phyloP scores from a whole-genome alignment of 2,797 vertebrate genomes.

The Carduelis carduelis region DNA sequence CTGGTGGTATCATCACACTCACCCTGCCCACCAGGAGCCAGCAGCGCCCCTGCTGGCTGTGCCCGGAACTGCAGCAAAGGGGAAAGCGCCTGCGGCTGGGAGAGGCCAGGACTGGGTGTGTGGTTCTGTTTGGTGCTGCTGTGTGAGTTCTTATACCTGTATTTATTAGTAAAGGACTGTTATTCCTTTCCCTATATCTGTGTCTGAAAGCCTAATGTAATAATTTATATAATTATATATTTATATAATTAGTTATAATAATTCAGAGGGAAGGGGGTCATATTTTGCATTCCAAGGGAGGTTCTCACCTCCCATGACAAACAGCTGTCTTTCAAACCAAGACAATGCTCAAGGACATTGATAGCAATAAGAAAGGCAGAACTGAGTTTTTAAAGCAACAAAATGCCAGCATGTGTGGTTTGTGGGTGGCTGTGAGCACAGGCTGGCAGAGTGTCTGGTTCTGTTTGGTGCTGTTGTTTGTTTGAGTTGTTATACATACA shows the following conservation, averaged over 20 bases:
- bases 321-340: background rate
- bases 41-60: background rate
- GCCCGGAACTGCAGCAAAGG: background rate
- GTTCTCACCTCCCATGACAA: background rate
- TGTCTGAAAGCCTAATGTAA: fast-evolving
- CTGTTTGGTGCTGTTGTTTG: background rate
- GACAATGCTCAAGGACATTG: background rate
- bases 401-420: background rate
- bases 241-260: background rate
- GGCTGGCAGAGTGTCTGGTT: background rate
- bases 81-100: fast-evolving
- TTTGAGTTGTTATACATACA: background rate
- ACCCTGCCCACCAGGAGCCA: background rate
- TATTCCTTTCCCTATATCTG: background rate
- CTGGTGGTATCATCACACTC: background rate
- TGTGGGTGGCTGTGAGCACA: background rate
- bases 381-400: background rate
- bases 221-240: too few relatives aligned
- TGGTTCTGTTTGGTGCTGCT: too few relatives aligned
- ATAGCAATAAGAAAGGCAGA: background rate
- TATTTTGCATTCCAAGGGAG: background rate
- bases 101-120: background rate
- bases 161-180: background rate
- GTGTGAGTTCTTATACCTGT: fast-evolving
- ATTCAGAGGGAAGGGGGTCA: background rate